These are phyloP conservation scores for Chrysolina oricalcia DNA, from an alignment of 2,888 invertebrate genomes.

Conservation along the genomic window DNA sequence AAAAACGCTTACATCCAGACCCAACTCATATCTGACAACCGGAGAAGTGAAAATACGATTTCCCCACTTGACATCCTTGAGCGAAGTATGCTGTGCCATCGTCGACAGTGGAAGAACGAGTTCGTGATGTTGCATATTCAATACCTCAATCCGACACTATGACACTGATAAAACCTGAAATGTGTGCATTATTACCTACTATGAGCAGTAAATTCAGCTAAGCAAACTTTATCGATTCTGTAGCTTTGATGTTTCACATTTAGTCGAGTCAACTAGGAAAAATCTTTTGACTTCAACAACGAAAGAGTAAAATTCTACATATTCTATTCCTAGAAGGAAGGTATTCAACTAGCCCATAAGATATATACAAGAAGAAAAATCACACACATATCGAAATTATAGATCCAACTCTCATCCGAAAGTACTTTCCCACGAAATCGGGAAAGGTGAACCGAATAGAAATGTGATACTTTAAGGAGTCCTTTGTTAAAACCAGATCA, in stretches of 20 bases:
- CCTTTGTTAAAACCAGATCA: no score
- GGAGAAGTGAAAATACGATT: slow-evolving; percentile 15
- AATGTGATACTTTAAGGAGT: no score
- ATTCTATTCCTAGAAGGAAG: no score
- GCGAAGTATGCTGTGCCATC: slow-evolving; percentile 21
- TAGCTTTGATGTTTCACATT: not conserved
- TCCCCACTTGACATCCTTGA: slow-evolving; percentile 5
- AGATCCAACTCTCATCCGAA: no score
- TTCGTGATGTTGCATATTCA: slow-evolving; percentile 24
- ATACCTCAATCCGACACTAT: slow-evolving; percentile 13
- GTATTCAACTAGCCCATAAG: no score
- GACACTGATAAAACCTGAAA: slow-evolving; percentile 20
- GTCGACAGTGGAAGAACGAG: slow-evolving; percentile 18
- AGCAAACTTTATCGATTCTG: not conserved
- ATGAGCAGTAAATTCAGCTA: not conserved
- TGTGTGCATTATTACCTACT: not conserved
- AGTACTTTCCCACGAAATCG: no score
- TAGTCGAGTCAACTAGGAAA: no score
- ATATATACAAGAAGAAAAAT: no score
- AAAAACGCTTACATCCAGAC: slow-evolving; percentile 13
- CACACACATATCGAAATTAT: no score
- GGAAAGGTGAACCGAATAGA: no score
- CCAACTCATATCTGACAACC: slow-evolving; percentile 9
- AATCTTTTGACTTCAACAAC: no score
- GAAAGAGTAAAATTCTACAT: no score